Evolutionary conservation across 2,888 invertebrate genomes (phyloP).

Genomic region (Margaritifera margaritifera): DNA sequence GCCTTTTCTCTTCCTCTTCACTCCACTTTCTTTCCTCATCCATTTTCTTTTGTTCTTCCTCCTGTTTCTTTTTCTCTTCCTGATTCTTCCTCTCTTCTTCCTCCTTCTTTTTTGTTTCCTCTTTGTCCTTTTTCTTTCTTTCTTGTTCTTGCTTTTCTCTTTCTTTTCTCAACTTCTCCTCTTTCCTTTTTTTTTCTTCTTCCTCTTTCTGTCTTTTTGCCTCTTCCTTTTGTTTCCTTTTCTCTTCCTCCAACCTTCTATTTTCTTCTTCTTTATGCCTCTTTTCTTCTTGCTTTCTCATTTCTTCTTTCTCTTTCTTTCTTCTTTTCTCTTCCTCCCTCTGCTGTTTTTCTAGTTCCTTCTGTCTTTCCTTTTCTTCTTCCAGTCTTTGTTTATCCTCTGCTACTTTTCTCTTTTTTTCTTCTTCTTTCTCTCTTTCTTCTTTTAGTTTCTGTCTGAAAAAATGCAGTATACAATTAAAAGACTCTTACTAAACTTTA

Average conservation of each 20-base stretch:
- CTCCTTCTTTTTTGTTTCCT: slow-evolving; percentile 19
- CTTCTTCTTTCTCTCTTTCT: slow-evolving; percentile 24
- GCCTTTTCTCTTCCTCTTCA: slow-evolving; percentile 14
- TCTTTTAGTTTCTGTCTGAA: slow-evolving; percentile 25
- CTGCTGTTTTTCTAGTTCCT: slow-evolving; percentile 33
- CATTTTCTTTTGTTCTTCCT: slow-evolving; percentile 15
- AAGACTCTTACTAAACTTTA: too few species aligned
- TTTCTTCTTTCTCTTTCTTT: slow-evolving; percentile 34
- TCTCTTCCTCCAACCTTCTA: slow-evolving; percentile 29
- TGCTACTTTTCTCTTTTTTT: slow-evolving; percentile 13
- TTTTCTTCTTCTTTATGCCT: slow-evolving; percentile 33
- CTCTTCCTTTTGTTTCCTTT: slow-evolving; percentile 28
- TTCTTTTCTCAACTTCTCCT: slow-evolving; percentile 24
- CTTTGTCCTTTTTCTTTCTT: slow-evolving; percentile 9
- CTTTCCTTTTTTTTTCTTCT: slow-evolving; percentile 23
- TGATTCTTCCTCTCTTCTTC: slow-evolving; percentile 23
- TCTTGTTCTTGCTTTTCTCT: slow-evolving; percentile 19
- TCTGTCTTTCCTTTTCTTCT: slow-evolving; percentile 35
- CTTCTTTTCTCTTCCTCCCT: slow-evolving; percentile 26
- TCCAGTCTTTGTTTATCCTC: slow-evolving; percentile 22
- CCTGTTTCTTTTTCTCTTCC: slow-evolving; percentile 18
- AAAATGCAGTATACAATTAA: background rate
- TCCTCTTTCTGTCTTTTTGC: slow-evolving; percentile 29
- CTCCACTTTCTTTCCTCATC: slow-evolving; percentile 29
- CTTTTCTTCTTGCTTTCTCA: slow-evolving; percentile 32